Percentiles rank a stretch among this genome's conserved stretches.
Conservation (phyloP, 1,140 invertebrate genomes). For the Drosophila bocqueti region DNA sequence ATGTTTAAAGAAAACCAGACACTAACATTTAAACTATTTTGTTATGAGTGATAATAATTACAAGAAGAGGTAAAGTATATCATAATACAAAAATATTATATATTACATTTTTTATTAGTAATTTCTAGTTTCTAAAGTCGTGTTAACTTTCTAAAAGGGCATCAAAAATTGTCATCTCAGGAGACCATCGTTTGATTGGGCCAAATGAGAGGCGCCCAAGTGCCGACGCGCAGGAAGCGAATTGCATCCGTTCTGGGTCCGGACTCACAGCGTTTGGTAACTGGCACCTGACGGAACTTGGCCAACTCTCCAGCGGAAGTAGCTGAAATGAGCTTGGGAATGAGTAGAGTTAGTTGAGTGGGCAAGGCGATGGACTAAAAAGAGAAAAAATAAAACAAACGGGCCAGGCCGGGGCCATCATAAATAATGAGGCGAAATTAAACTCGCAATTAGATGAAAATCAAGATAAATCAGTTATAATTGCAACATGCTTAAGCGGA, state of each 20-base stretch:
- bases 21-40: background rate
- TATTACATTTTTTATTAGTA: background rate
- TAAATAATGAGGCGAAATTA: conserved; percentile 80
- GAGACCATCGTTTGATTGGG: conserved; percentile 59
- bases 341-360: conserved; percentile 45
- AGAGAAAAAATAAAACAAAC: conserved; percentile 22
- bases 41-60: background rate
- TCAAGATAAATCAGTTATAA: conserved; percentile 73
- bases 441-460: conserved; percentile 72
- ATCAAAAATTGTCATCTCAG: conserved; percentile 31
- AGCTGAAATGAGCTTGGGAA: conserved; percentile 69
- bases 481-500: conserved; percentile 51
- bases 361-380: conserved; percentile 22
- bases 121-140: background rate
- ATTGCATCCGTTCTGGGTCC: conserved; percentile 69
- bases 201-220: conserved; percentile 67
- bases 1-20: background rate
- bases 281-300: conserved; percentile 59
- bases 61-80: too few relatives aligned
- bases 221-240: conserved; percentile 63
- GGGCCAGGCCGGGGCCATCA: conserved; percentile 36
- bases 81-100: too few relatives aligned
- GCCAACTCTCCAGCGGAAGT: conserved; percentile 60
- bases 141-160: conserved; percentile 16
- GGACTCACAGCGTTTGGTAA: conserved; percentile 62